Conservation (phyloP, 2,797 vertebrate species). For the Enteromius afrohamiltoni region DNA sequence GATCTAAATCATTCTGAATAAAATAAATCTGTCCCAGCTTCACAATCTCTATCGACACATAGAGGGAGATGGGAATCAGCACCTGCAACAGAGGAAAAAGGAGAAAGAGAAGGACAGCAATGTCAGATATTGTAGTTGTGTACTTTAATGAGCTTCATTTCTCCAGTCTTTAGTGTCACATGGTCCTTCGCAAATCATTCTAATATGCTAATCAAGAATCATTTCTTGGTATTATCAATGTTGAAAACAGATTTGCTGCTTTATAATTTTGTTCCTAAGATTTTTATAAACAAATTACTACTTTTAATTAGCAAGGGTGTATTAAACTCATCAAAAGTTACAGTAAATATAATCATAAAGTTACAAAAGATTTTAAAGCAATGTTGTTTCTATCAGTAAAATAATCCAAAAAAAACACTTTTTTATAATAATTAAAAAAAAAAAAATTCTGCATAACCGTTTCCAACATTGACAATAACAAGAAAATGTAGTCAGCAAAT, state of each 20-base stretch:
- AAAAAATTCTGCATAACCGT: background rate
- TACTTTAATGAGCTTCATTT: background rate
- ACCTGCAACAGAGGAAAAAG: conserved; percentile 78
- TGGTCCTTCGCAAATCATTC: too few relatives aligned
- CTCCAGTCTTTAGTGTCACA: background rate
- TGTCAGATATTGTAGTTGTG: background rate
- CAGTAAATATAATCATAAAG: background rate
- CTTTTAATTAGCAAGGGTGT: background rate
- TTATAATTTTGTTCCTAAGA: too few relatives aligned
- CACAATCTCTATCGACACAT: conserved; percentile 96
- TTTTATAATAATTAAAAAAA: too few relatives aligned
- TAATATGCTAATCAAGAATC: too few relatives aligned
- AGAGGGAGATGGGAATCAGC: conserved; percentile 94
- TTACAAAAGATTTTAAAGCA: background rate
- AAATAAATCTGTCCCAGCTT: conserved; percentile 95
- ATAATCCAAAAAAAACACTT: too few relatives aligned
- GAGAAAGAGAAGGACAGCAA: background rate
- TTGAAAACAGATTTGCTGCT: too few relatives aligned
- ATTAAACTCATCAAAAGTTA: background rate
- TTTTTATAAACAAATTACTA: background rate
- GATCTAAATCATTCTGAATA: conserved; percentile 90
- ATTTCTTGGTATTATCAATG: too few relatives aligned
- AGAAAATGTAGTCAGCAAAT: background rate
- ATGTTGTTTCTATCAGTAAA: background rate
- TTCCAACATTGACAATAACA: too few relatives aligned